A percentile compares a stretch with the other conserved stretches of the same genome.
phyloP scores from a whole-genome alignment of 2,888 invertebrate species.

The Patella depressa region DNA sequence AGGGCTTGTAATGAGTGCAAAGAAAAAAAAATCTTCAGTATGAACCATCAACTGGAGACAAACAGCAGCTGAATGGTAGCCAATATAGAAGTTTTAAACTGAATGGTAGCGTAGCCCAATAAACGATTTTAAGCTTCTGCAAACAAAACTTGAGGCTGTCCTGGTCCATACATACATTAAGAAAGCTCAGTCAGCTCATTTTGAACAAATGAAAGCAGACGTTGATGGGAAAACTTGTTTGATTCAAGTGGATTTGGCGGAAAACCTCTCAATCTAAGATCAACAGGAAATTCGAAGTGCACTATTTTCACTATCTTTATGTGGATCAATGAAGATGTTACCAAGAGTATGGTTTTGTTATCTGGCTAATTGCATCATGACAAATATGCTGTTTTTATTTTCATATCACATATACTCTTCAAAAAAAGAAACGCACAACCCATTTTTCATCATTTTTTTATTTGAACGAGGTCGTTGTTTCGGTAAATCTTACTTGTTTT shows the following conservation, averaged over 20 bases:
- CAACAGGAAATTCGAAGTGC: not conserved
- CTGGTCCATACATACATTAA: not conserved
- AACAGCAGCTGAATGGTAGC: not conserved
- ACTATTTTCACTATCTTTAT: not conserved
- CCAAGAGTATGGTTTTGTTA: not conserved
- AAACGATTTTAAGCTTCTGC: not conserved
- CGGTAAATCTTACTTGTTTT: no score
- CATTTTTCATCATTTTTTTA: no score
- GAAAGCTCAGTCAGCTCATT: not conserved
- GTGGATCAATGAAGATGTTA: not conserved
- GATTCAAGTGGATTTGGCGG: conserved; percentile 2
- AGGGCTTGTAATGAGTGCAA: not conserved
- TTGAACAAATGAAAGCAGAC: not conserved
- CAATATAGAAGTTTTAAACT: no score
- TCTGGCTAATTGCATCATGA: not conserved
- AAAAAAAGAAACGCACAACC: no score
- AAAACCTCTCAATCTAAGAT: not conserved
- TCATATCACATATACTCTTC: not conserved
- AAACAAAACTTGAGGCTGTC: no score
- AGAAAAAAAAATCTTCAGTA: not conserved
- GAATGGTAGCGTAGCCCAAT: not conserved
- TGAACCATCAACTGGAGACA: not conserved
- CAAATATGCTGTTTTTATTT: not conserved
- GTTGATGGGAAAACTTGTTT: not conserved
- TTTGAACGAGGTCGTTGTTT: no score